Conservation (phyloP, 1,140 invertebrate genomes). For the Palaemon carinicauda region DNA sequence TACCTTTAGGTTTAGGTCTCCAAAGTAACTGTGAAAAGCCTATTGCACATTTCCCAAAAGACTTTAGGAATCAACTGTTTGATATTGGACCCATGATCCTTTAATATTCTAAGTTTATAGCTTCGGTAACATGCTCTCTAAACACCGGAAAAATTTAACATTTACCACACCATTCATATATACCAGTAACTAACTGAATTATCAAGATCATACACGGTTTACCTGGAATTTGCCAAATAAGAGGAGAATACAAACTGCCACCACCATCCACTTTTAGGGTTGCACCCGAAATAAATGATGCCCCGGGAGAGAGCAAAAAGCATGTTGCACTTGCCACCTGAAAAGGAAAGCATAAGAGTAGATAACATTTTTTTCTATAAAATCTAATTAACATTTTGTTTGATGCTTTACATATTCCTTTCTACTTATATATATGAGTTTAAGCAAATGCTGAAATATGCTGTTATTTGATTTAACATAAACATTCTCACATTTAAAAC, state of each 20-base stretch:
- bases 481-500: too few relatives aligned
- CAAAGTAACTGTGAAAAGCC: too few relatives aligned
- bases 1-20: too few relatives aligned
- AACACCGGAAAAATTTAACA: neutral
- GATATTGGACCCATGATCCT: too few relatives aligned
- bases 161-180: neutral
- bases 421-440: neutral
- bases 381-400: neutral
- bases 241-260: slow-evolving; percentile 49
- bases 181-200: neutral
- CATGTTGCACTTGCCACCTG: slow-evolving; percentile 67
- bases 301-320: slow-evolving; percentile 68
- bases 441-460: too few relatives aligned
- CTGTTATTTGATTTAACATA: too few relatives aligned
- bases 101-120: too few relatives aligned
- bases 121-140: too few relatives aligned
- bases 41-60: too few relatives aligned
- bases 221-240: slow-evolving; percentile 49
- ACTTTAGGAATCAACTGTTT: too few relatives aligned
- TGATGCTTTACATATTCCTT: neutral
- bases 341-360: neutral
- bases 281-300: slow-evolving; percentile 67
- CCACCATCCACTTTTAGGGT: slow-evolving; percentile 67
- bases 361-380: too few relatives aligned
- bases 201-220: neutral